Percentiles rank a stretch among this genome's conserved stretches.
Evolutionary conservation across 2,888 invertebrate genomes (phyloP).

Genomic region (Danaus chrysippus): DNA sequence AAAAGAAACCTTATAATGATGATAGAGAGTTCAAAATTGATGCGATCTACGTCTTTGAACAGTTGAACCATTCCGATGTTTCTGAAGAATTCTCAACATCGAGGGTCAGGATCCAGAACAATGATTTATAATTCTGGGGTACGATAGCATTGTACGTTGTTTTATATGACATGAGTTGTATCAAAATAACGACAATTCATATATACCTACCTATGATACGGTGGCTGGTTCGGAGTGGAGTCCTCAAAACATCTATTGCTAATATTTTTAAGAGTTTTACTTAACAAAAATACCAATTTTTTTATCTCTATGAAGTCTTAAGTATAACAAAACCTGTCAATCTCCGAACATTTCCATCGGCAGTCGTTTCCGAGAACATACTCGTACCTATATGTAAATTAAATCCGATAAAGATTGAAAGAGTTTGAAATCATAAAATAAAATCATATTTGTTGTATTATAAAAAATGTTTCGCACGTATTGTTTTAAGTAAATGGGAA

Average conservation of each 20-base stretch:
- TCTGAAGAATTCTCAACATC: conserved; percentile 14
- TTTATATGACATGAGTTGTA: neutral
- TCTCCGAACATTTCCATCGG: conserved; percentile 16
- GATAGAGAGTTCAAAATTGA: conserved; percentile 1
- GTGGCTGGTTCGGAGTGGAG: no score
- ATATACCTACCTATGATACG: no score
- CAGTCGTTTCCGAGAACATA: neutral
- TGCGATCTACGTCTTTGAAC: neutral
- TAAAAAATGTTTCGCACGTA: no score
- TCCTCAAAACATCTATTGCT: no score
- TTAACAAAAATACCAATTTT: neutral
- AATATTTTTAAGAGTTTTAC: no score
- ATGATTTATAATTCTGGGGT: conserved; percentile 6
- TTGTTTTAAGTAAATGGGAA: no score
- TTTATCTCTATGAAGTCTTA: neutral
- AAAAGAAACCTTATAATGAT: conserved; percentile 15
- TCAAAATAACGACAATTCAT: no score
- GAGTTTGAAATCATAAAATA: no score
- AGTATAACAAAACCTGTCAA: neutral
- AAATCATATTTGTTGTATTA: no score
- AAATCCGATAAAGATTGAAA: no score
- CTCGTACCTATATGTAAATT: neutral
- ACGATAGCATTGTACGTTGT: neutral
- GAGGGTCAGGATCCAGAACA: conserved; percentile 7
- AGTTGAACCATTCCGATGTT: conserved; percentile 12